phyloP scores from a whole-genome alignment of 2,113 vertebrate species.

The Amazona vittata region DNA sequence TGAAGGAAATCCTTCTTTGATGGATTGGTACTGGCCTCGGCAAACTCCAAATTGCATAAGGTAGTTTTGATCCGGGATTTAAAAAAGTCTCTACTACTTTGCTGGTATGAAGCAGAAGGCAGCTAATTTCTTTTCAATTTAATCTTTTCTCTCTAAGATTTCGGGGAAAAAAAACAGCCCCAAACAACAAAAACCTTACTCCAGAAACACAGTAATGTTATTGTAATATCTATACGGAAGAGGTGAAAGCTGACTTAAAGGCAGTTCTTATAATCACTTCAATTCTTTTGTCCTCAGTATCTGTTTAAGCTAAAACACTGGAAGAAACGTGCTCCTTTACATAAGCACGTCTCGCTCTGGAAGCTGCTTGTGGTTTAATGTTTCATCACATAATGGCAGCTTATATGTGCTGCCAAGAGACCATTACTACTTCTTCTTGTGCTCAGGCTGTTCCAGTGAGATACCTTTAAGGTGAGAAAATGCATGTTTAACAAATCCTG shows the following conservation, averaged over 20 bases:
- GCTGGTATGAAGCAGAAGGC: background rate
- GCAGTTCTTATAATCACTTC: background rate
- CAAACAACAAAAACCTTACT: background rate
- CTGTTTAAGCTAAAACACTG: background rate
- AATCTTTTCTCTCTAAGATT: background rate
- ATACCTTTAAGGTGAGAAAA: conserved; percentile 51
- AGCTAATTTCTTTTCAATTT: background rate
- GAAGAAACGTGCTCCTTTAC: background rate
- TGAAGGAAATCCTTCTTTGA: conserved; percentile 20
- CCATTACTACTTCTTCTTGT: background rate
- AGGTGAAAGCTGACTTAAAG: background rate
- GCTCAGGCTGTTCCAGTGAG: background rate
- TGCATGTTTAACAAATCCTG: conserved; percentile 5
- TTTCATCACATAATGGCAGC: conserved; percentile 10
- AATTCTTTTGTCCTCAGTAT: background rate
- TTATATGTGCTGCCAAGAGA: background rate
- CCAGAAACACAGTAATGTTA: background rate
- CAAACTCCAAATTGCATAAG: background rate
- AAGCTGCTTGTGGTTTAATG: conserved; percentile 9
- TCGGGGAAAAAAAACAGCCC: rapidly evolving
- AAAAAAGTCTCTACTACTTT: background rate
- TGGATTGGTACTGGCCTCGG: background rate
- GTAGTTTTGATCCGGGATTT: conserved; percentile 19
- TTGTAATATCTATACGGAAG: background rate
- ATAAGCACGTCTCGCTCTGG: background rate